Conservation (phyloP, 2,113 vertebrate species). For the Nanger granti region DNA sequence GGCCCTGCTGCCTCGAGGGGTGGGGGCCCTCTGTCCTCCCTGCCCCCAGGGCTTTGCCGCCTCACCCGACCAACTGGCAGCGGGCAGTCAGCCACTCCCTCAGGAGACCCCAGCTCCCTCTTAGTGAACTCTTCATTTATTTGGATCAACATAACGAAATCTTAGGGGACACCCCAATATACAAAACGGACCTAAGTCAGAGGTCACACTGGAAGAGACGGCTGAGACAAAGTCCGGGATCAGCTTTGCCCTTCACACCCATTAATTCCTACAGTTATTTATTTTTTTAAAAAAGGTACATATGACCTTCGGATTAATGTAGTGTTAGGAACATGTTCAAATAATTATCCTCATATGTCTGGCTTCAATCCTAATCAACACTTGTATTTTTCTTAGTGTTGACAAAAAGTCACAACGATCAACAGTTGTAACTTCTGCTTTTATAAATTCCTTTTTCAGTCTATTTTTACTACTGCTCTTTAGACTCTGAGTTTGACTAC, state of each 20-base stretch:
- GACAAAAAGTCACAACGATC: not conserved
- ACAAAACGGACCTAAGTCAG: not conserved
- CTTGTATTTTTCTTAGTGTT: not conserved
- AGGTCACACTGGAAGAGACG: not conserved
- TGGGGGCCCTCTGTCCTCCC: not conserved
- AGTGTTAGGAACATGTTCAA: not conserved
- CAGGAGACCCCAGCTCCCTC: not conserved
- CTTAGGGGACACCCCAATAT: not conserved
- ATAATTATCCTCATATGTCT: not conserved
- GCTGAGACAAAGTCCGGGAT: not conserved
- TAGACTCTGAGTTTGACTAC: not conserved
- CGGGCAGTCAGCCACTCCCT: not conserved
- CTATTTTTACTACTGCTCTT: not conserved
- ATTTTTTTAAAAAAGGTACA: not conserved
- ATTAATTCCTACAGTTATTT: not conserved
- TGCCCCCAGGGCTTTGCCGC: not conserved
- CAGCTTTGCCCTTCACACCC: not conserved
- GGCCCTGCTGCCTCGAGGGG: not conserved
- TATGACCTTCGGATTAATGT: not conserved
- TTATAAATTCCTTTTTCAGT: not conserved
- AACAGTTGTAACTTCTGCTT: not conserved
- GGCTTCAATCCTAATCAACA: not conserved
- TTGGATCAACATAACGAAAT: not conserved
- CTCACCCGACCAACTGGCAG: not conserved
- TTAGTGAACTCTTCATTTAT: not conserved